Conservation (phyloP, 2,888 invertebrate genomes). For the Cheiracanthium punctorium region DNA sequence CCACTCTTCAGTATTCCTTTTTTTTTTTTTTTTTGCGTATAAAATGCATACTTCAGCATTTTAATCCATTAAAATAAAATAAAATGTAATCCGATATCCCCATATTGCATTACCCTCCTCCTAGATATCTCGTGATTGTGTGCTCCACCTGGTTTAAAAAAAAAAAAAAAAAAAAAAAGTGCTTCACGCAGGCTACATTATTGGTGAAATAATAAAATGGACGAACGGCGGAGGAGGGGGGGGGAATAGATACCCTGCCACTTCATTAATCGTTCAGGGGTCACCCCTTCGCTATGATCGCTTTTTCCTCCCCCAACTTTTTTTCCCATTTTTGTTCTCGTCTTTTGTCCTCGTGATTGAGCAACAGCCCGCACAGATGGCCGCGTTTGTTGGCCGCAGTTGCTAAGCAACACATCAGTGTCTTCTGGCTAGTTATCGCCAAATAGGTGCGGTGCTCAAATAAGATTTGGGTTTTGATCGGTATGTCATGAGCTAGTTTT, state of each 20-base stretch:
- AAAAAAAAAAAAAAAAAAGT: too few relatives aligned
- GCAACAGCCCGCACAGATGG: constrained; percentile 65
- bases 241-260: constrained; percentile 30
- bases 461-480: background rate
- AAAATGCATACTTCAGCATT: background rate
- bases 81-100: background rate
- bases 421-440: background rate
- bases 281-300: constrained; percentile 39
- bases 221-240: constrained; percentile 6
- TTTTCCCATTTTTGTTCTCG: constrained; percentile 17
- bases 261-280: constrained; percentile 62
- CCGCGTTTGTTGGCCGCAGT: constrained; percentile 62
- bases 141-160: constrained; percentile 30
- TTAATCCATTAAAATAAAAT: constrained; percentile 1
- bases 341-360: constrained; percentile 47
- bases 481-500: too few relatives aligned
- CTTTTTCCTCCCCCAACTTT: constrained; percentile 9
- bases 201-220: constrained; percentile 7
- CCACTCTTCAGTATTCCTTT: too few relatives aligned
- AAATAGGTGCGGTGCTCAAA: background rate
- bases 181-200: constrained; percentile 1
- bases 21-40: too few relatives aligned
- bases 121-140: background rate
- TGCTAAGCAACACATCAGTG: constrained; percentile 54
- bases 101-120: background rate